Percentiles rank a stretch among this genome's conserved stretches.
Evolutionary conservation across 2,113 vertebrate genomes (phyloP).

Genomic region (Theropithecus gelada): DNA sequence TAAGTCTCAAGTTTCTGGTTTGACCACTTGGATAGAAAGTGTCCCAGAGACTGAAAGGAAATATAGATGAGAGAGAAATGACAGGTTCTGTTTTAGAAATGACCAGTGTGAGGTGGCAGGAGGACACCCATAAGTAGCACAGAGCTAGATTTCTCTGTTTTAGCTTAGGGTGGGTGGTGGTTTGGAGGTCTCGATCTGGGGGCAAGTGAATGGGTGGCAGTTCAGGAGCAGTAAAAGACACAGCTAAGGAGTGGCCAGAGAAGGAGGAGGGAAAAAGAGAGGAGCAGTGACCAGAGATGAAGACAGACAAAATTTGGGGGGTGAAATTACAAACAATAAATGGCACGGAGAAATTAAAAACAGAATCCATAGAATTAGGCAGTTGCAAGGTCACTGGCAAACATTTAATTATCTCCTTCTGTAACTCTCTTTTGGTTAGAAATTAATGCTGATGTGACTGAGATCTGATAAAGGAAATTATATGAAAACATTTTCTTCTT

Average conservation of each 20-base stretch:
- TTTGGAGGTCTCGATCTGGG: background rate
- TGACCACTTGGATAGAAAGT: background rate
- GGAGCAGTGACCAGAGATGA: background rate
- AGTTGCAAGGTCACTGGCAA: background rate
- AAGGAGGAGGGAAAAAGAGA: background rate
- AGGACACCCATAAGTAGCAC: fast-evolving
- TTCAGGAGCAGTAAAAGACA: background rate
- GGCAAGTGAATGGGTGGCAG: background rate
- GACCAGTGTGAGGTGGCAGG: too few relatives aligned
- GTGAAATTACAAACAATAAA: background rate
- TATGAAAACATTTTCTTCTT: background rate
- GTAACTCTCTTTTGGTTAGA: background rate
- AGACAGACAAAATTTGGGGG: background rate
- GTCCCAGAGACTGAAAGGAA: background rate
- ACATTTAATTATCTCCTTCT: too few relatives aligned
- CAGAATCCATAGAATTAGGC: background rate
- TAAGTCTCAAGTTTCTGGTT: background rate
- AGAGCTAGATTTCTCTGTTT: background rate
- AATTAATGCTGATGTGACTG: background rate
- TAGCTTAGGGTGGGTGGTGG: too few relatives aligned
- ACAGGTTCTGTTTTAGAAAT: background rate
- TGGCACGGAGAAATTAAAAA: background rate
- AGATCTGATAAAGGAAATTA: background rate
- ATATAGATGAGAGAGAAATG: fast-evolving
- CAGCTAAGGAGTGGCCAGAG: background rate